These are phyloP conservation scores for Arctocebus calabarensis DNA, from an alignment of 2,797 vertebrate species.

Conservation along the genomic window DNA sequence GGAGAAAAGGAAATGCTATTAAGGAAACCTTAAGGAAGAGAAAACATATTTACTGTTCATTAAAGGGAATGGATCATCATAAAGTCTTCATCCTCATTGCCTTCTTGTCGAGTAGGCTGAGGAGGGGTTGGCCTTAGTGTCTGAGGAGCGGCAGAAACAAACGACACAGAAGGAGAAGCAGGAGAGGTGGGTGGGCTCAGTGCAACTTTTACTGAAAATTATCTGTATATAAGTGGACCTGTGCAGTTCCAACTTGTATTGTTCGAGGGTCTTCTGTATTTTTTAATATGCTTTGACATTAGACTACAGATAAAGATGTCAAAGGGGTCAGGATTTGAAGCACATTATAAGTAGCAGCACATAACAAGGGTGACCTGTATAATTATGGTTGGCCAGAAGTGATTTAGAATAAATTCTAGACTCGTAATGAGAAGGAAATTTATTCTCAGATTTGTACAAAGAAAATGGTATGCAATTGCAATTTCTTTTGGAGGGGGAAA, in stretches of 20 bases:
- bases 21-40: neutral
- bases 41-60: neutral
- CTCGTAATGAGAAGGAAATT: neutral
- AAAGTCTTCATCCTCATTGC: neutral
- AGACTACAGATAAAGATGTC: conserved; percentile 55
- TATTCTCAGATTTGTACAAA: neutral
- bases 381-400: neutral
- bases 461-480: neutral
- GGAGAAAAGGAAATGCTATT: neutral
- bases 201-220: neutral
- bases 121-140: neutral
- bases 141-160: neutral
- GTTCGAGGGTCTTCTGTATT: neutral
- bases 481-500: neutral
- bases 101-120: neutral
- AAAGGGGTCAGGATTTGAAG: conserved; percentile 35
- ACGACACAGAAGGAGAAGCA: neutral
- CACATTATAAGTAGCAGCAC: neutral
- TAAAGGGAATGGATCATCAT: neutral
- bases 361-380: neutral
- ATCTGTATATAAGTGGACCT: neutral
- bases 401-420: conserved; percentile 43
- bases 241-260: neutral
- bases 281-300: conserved; percentile 66
- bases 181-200: neutral